These are phyloP conservation scores for Phoebastria nigripes DNA, from an alignment of 2,797 vertebrate genomes.

Conservation along the genomic window DNA sequence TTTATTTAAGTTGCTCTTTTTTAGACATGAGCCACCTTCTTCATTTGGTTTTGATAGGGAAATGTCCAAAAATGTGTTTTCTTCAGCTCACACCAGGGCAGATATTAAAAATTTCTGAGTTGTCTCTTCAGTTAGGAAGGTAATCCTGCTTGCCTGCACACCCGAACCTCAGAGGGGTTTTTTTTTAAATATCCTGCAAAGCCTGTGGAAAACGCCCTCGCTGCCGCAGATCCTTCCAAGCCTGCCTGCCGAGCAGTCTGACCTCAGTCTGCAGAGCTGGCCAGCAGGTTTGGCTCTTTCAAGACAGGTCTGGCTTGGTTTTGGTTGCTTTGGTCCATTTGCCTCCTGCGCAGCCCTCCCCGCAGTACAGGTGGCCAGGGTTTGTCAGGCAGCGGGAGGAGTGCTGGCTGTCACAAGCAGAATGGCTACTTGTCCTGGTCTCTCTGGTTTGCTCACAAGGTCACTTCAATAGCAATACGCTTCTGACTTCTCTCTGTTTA, in stretches of 20 bases:
- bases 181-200: not conserved
- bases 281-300: not conserved
- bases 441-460: not conserved
- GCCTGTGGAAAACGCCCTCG: not conserved
- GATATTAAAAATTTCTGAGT: not conserved
- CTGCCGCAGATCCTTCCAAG: not conserved
- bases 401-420: not conserved
- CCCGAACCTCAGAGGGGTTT: not conserved
- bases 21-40: not conserved
- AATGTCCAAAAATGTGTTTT: not conserved
- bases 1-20: not conserved
- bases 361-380: accelerated
- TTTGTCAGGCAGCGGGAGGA: not conserved
- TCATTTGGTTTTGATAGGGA: not conserved
- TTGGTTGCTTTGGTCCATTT: too few relatives aligned
- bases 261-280: not conserved
- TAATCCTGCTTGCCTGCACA: not conserved
- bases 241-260: not conserved
- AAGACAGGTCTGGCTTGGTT: not conserved
- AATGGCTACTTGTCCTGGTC: not conserved
- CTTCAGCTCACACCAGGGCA: not conserved
- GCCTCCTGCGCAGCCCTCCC: not conserved
- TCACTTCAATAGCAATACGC: not conserved
- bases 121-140: not conserved
- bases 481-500: not conserved